Evolutionary conservation across 2,797 vertebrate species (phyloP), one percentile per base, ranked within the genome.

Genomic region (Clarias fuscus): DNA sequence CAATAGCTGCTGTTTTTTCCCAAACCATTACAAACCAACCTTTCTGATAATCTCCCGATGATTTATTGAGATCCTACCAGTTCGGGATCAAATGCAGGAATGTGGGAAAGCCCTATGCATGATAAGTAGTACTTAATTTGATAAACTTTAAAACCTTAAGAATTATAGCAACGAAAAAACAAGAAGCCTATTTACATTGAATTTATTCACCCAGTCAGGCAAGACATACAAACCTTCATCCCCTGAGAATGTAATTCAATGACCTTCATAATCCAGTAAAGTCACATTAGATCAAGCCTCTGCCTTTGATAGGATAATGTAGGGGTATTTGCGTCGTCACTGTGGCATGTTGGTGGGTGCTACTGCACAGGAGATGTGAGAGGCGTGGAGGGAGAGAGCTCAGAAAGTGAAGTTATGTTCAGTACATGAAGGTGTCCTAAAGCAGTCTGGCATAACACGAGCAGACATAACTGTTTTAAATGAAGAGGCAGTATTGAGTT

Each of bases 301-400:
- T 68, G 62, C 58, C 61, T 83, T 1, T 30, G 80, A 83, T 59
- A 75, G 14, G 53, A 59, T 77, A 64, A 68, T 53, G 80, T 61
- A 61, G 71, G 20, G 30, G 58, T 68, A 48, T 83, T 77, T 77
- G 64, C 82, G 77, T 89, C 72, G 85, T 83, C 91, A 91, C 79
- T 88, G 68, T 76, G 70, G 62, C 77, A 85, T 77, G 40, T 86
- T 8, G 79, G 91, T 87, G 87, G 86, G 68, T 43, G 43, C 64
- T 78, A 18, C 30, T 71, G 84, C 89, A 86, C 89, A 91, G 91
- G 72, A 17, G 40, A 30, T 67, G 62, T 81, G 79, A 65, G 24
- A 64, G 24, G n/a, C 24, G 62, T n/a, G 8, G 37, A 71, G 68
- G 8, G 68, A 20, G 17, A 71, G 24, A 24, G 33, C 59, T 80